Evolutionary conservation across 1,140 invertebrate genomes (phyloP).

Genomic region (Kradibia gibbosae): DNA sequence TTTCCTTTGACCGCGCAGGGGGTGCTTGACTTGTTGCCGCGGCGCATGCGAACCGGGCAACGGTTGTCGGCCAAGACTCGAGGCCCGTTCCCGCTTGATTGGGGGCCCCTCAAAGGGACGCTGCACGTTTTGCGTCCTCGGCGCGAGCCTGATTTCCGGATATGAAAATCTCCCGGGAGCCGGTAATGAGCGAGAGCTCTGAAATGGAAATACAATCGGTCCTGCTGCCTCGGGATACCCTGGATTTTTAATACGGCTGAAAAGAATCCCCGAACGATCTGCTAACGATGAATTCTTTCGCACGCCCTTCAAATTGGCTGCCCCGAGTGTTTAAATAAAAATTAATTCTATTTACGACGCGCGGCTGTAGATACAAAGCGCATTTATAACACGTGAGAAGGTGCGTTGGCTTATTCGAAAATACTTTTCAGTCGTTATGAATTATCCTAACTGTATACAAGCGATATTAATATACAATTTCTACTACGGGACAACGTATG

Average conservation of each 20-base stretch:
- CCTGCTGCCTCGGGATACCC: no score
- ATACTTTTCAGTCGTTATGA: background rate
- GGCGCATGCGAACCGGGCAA: background rate
- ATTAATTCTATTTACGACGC: background rate
- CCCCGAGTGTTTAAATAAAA: slow-evolving; percentile 6
- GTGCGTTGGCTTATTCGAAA: background rate
- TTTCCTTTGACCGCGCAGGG: background rate
- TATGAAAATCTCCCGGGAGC: no score
- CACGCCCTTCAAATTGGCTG: background rate
- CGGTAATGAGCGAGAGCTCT: no score
- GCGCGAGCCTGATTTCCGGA: no score
- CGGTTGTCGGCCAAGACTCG: background rate
- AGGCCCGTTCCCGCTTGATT: background rate
- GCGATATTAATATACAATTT: no score
- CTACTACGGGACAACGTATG: no score
- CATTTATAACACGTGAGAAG: background rate
- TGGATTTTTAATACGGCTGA: no score
- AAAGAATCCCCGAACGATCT: no score
- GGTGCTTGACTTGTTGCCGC: background rate
- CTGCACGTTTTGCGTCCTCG: background rate
- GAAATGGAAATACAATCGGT: no score
- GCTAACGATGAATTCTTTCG: background rate
- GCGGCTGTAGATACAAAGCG: background rate
- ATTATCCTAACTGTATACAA: background rate
- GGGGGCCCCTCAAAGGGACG: background rate